Conservation (phyloP, 1,140 invertebrate genomes). For the Drosophila arizonae region DNA sequence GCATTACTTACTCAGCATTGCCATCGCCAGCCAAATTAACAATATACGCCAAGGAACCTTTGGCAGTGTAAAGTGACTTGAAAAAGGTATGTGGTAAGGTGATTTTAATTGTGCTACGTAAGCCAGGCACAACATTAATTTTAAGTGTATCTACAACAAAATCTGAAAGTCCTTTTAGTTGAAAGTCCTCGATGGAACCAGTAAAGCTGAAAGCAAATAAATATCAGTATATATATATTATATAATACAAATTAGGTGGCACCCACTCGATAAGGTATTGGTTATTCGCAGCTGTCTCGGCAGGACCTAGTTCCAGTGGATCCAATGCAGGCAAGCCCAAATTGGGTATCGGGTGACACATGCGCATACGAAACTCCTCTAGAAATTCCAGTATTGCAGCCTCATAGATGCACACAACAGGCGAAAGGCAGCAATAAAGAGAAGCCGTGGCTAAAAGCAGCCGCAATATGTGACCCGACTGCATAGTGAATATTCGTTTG, state of each 20-base stretch:
- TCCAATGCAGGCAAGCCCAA: constrained; percentile 72
- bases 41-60: constrained; percentile 71
- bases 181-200: constrained; percentile 65
- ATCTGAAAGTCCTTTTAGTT: constrained; percentile 65
- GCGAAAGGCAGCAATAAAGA: constrained; percentile 39
- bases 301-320: constrained; percentile 54
- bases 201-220: constrained; percentile 45
- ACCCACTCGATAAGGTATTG: constrained; percentile 75
- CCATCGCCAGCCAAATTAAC: constrained; percentile 71
- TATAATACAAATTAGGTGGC: neutral
- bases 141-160: constrained; percentile 52
- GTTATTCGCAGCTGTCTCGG: constrained; percentile 48
- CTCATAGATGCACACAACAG: constrained; percentile 50
- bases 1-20: constrained; percentile 63
- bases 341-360: constrained; percentile 77
- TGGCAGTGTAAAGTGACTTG: constrained; percentile 70
- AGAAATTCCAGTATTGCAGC: constrained; percentile 51
- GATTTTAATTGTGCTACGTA: constrained; percentile 54
- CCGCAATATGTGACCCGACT: constrained; percentile 14
- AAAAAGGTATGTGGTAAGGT: constrained; percentile 62
- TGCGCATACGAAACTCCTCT: constrained; percentile 58
- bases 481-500: constrained; percentile 38
- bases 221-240: neutral
- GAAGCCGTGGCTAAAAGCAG: constrained; percentile 35
- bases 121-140: constrained; percentile 28